Base-by-base conservation (phyloP, 2,888 invertebrate genomes). In the Ryuthela nishihirai region DNA sequence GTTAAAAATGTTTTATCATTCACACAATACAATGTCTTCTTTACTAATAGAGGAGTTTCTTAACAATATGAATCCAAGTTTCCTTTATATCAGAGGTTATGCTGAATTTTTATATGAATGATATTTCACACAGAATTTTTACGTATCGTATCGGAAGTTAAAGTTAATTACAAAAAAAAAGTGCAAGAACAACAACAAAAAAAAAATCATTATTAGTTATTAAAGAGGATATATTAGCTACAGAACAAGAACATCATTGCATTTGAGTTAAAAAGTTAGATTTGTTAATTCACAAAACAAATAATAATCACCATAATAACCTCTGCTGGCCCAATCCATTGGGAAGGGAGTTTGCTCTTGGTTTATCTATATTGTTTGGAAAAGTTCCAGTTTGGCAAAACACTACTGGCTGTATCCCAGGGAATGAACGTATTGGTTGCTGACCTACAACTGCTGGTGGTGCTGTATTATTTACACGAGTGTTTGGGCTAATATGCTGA, bases 281-380 rank as follows among this genome's bases (percentile, higher is more conserved):
- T 29, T 7, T 29, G 12, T 12, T 29, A 9, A 9, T 9, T 9
- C 12, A 7, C 29, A 12, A 29, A 9, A 29, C 12, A 29, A 12
- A 9, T 12, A 29, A 9, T 29, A 29, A 29, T 29, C 48, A 59
- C 59, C 59, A 59, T 10, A 41, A 35, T 54, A 60, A 66, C 65
- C 68, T 67, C 40, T 68, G 68, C 25, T 68, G 69, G 4, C 60
- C 62, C 12, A 64, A 48, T 23, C 65, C 65, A 48, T 64, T 66
- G 10, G 63, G 63, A 3, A 64, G 35, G 6, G 59, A 50, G 39
- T 53, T 62, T 2, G 63, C 60, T 29, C 60, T 34, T 15, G 61
- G 65, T 25, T 64, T 65, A 15, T 64, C 54, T 21, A 54, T 17
- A 15, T 44, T 26, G 1, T 44, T 25, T 26, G 47, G 47, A 2